A percentile compares a stretch with the other conserved stretches of the same genome.
phyloP scores from a whole-genome alignment of 2,888 invertebrate species.

The Tridacna gigas region DNA sequence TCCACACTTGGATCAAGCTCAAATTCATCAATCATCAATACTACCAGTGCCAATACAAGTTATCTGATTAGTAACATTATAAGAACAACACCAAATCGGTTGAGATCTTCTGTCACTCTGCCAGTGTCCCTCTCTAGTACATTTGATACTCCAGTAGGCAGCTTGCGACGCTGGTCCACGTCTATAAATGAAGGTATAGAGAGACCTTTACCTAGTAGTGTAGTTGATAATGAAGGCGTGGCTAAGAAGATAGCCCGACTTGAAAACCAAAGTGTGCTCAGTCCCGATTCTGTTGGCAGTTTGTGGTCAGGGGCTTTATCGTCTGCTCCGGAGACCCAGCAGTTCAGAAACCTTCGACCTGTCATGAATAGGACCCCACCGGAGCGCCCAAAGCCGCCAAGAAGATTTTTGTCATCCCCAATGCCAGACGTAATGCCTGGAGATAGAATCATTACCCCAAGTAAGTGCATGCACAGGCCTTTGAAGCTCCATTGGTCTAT shows the following conservation, averaged over 20 bases:
- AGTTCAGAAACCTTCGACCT: constrained; percentile 23
- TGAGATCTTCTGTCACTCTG: constrained; percentile 2
- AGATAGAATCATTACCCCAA: constrained; percentile 49
- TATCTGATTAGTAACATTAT: constrained; percentile 58
- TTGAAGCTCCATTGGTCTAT: too few species aligned
- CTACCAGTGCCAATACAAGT: constrained; percentile 48
- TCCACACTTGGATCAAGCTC: not conserved
- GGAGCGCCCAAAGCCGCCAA: constrained; percentile 59
- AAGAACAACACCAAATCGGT: constrained; percentile 48
- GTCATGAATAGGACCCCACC: constrained; percentile 56
- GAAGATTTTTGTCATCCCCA: constrained; percentile 45
- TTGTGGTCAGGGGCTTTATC: constrained; percentile 40
- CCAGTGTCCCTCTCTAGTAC: constrained; percentile 18
- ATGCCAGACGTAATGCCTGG: constrained; percentile 48
- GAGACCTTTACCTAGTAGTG: constrained; percentile 58
- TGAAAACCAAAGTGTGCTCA: constrained; percentile 42
- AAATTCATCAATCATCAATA: constrained; percentile 12
- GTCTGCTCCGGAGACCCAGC: not conserved
- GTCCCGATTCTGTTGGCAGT: constrained; percentile 36
- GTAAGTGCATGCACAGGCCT: constrained; percentile 24
- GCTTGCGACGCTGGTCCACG: constrained; percentile 34
- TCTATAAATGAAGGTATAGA: constrained; percentile 61
- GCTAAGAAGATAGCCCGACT: constrained; percentile 66
- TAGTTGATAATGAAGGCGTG: constrained; percentile 63
- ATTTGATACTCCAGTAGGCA: constrained; percentile 17